Evolutionary conservation across 2,113 vertebrate genomes (phyloP).

Genomic region (Anguilla japonica): DNA sequence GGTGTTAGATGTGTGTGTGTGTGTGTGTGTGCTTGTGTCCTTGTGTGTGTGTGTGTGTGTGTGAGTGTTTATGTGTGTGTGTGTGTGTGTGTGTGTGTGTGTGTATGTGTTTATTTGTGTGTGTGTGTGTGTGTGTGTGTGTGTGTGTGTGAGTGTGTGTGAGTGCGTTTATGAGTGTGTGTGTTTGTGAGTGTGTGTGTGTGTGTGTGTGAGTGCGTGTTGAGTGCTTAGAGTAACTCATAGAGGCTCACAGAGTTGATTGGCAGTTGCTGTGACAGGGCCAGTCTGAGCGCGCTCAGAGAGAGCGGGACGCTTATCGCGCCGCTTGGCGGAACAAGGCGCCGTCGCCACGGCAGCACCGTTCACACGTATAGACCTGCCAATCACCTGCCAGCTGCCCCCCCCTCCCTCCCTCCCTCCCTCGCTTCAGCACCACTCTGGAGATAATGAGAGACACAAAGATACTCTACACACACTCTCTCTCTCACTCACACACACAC

Average conservation of each 20-base stretch:
- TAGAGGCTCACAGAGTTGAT: background rate
- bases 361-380: background rate
- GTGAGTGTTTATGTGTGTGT: no score
- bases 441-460: no score
- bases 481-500: background rate
- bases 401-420: no score
- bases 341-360: background rate
- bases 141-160: background rate
- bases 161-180: constrained; percentile 23
- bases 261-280: background rate
- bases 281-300: background rate
- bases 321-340: background rate
- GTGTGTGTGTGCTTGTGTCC: background rate
- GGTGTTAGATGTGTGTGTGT: no score
- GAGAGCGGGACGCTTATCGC: background rate
- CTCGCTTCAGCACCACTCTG: no score
- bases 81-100: no score
- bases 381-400: background rate
- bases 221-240: no score
- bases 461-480: background rate
- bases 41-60: no score
- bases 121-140: no score
- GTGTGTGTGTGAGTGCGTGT: background rate
- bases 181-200: constrained; percentile 36
- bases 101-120: no score